These are phyloP conservation scores for Elgaria multicarinata DNA, from an alignment of 2,113 vertebrate genomes.

Conservation along the genomic window DNA sequence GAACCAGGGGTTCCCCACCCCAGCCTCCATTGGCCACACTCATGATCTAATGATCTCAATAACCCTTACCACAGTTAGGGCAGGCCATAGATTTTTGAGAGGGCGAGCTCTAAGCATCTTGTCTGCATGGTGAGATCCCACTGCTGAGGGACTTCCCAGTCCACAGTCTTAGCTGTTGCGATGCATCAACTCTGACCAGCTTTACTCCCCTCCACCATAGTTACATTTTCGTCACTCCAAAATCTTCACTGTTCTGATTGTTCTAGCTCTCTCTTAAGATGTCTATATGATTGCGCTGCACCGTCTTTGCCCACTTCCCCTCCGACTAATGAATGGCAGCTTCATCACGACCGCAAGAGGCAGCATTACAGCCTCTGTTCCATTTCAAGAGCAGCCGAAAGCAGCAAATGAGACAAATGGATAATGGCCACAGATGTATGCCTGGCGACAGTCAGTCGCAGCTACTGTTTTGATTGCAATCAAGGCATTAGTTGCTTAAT, in stretches of 20 bases:
- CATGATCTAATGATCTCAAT: too few relatives aligned
- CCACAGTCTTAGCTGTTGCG: neutral
- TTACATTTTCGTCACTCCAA: neutral
- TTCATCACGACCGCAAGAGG: neutral
- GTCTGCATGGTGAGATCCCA: neutral
- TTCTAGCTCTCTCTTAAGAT: neutral
- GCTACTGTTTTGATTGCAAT: conserved; percentile 3
- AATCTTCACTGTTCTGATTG: neutral
- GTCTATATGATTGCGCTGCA: neutral
- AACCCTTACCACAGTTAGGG: neutral
- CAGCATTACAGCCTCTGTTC: neutral
- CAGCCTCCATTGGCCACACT: too few relatives aligned
- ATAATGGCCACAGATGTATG: neutral
- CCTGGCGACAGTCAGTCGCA: neutral
- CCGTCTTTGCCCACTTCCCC: too few relatives aligned
- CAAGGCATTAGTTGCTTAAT: conserved; percentile 5
- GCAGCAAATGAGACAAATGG: neutral
- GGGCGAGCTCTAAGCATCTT: neutral
- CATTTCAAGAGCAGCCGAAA: neutral
- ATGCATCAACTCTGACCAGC: neutral
- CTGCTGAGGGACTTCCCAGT: neutral
- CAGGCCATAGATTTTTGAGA: neutral
- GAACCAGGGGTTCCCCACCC: too few relatives aligned
- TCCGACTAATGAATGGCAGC: neutral
- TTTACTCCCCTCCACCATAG: neutral